Evolutionary conservation across 2,797 vertebrate species (phyloP), one percentile per base, ranked within the genome.

Genomic region (Potorous gilbertii): DNA sequence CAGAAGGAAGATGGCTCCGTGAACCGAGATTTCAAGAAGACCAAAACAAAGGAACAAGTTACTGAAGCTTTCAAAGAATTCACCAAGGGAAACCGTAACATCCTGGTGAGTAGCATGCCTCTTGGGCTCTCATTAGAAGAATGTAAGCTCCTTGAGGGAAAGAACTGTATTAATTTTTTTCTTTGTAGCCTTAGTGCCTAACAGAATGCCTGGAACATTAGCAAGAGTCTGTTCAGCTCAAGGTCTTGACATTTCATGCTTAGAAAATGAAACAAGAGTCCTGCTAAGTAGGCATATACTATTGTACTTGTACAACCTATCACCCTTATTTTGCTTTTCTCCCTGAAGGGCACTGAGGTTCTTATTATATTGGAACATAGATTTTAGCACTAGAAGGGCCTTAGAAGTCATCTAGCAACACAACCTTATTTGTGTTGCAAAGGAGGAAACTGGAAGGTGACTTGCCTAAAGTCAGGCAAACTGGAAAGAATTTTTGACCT

Each of bases 1-100:
- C 96, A 99, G 99, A 99, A 99, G 56, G 99, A 99, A 98, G 99
- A 99, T 0, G 99, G 99, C 96, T 99, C 99, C 0, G 99, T 99
- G 97, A 99, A 99, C 98, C 99, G 99, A 95, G 99, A 99, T 97
- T 99, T 99, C 98, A 99, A 99, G 98, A 99, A 99, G 98, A 99
- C 99, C 4, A 99, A 99, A 98, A 99, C 99, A 90, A 99, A 99
- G 97, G 99, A 99, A 59, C 99, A 99, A 98, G 99, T 99, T 81
- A 99, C 96, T 0, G 98, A 98, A 92, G 99, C 99, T 93, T 99
- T 99, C 98, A 97, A 98, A 0, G 99, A 99, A 95, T 99, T 99
- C 97, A 99, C 99, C 62, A 99, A 99, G 98, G 99, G 99, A 97
- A 99, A 99, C 97, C 98, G 95, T 55, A 99, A 99, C 0, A 95